Evolutionary conservation across 2,888 invertebrate species (phyloP).

Genomic region (Onthophagus sagittarius): DNA sequence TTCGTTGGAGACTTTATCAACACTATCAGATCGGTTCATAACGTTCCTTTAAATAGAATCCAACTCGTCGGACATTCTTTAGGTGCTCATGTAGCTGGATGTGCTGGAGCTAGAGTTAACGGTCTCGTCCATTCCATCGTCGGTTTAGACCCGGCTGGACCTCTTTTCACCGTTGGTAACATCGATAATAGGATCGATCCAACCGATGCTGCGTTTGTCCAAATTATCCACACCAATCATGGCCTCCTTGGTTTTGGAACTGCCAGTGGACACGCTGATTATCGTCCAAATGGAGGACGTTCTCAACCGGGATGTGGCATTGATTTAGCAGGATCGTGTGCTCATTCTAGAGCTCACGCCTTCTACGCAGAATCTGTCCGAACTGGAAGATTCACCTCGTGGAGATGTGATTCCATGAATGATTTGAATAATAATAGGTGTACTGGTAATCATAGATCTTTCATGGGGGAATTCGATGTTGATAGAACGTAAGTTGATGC

Average conservation of each 20-base stretch:
- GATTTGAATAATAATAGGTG: conserved; percentile 31
- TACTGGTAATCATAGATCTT: conserved; percentile 22
- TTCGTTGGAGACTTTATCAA: conserved; percentile 35
- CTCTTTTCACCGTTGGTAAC: conserved; percentile 32
- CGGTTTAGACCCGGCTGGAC: conserved; percentile 43
- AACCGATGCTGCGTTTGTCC: conserved; percentile 41
- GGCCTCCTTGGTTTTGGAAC: conserved; percentile 30
- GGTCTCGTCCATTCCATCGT: conserved; percentile 36
- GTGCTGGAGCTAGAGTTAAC: conserved; percentile 33
- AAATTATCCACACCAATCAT: conserved; percentile 41
- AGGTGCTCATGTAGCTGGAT: conserved; percentile 41
- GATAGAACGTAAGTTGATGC: conserved; percentile 25
- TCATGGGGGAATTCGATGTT: conserved; percentile 28
- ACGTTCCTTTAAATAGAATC: conserved; percentile 28
- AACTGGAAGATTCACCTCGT: conserved; percentile 36
- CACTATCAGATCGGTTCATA: conserved; percentile 27
- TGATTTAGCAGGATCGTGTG: conserved; percentile 41
- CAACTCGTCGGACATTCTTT: conserved; percentile 36
- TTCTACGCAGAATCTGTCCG: conserved; percentile 49
- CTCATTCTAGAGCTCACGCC: conserved; percentile 47
- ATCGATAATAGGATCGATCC: conserved; percentile 37
- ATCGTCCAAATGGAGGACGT: conserved; percentile 42
- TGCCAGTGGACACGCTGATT: conserved; percentile 42
- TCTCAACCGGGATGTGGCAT: conserved; percentile 42
- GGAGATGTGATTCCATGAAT: conserved; percentile 26